Conservation (phyloP, 2,113 vertebrate genomes). For the Xiphophorus couchianus region DNA sequence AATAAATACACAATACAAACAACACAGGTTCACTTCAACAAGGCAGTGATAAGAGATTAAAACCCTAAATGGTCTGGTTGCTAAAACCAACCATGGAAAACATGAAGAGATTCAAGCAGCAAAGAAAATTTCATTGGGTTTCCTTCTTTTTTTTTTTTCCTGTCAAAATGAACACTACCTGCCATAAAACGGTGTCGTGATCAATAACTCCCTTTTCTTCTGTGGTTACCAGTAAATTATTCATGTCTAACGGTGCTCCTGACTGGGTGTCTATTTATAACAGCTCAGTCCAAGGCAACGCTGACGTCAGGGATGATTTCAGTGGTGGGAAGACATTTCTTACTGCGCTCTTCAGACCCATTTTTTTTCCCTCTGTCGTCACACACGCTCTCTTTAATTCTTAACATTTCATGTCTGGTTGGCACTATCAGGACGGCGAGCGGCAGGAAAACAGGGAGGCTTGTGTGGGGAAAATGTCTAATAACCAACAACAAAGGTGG, state of each 20-base stretch:
- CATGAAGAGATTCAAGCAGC: conserved; percentile 14
- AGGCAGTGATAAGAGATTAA: conserved; percentile 57
- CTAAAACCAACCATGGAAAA: conserved; percentile 30
- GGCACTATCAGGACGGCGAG: conserved; percentile 52
- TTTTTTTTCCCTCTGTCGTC: conserved; percentile 5
- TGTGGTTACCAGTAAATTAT: background rate
- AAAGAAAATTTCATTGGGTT: background rate
- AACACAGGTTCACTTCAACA: conserved; percentile 41
- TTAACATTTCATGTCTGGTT: conserved; percentile 9
- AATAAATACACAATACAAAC: conserved; percentile 67
- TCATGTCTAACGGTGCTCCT: conserved; percentile 5
- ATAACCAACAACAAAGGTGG: conserved; percentile 45
- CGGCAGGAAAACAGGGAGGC: conserved; percentile 6
- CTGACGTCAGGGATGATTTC: conserved; percentile 53
- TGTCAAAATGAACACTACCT: background rate
- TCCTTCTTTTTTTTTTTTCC: background rate
- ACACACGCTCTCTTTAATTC: conserved; percentile 9
- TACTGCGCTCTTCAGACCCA: conserved; percentile 18
- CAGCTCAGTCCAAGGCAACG: conserved; percentile 19
- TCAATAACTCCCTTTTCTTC: background rate
- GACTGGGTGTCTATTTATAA: conserved; percentile 43
- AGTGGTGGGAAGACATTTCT: conserved; percentile 36
- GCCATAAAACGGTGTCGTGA: conserved; percentile 2
- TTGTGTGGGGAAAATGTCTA: conserved; percentile 21
- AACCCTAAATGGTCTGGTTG: conserved; percentile 4